phyloP scores from a whole-genome alignment of 2,888 invertebrate genomes.

The Microctonus aethiopoides region DNA sequence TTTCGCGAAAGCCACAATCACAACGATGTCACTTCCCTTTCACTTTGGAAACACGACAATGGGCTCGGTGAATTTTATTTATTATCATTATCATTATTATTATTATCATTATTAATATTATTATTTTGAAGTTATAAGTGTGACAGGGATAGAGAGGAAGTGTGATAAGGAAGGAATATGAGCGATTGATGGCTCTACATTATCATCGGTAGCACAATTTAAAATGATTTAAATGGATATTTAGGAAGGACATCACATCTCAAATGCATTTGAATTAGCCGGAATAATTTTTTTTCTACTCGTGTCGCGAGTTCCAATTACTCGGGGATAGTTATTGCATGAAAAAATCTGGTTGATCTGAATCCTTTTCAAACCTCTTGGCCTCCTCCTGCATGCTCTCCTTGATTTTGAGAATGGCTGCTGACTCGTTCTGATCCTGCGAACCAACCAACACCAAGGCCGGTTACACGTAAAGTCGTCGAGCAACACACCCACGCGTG shows the following conservation, averaged over 20 bases:
- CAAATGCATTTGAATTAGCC: not conserved
- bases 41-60: slow-evolving; percentile 1
- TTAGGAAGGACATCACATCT: not conserved
- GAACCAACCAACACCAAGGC: slow-evolving; percentile 67
- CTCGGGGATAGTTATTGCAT: slow-evolving; percentile 82
- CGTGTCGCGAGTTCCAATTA: slow-evolving; percentile 60
- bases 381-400: slow-evolving; percentile 99
- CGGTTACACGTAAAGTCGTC: slow-evolving; percentile 62
- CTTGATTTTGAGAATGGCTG: slow-evolving; percentile 99
- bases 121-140: no score
- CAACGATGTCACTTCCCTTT: slow-evolving; percentile 6
- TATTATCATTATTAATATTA: no score
- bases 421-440: slow-evolving; percentile 96
- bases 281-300: slow-evolving; percentile 47
- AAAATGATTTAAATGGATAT: slow-evolving; percentile 4
- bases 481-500: slow-evolving; percentile 33
- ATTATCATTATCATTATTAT: no score
- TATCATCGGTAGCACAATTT: not conserved
- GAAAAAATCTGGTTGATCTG: slow-evolving; percentile 96
- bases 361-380: slow-evolving; percentile 98
- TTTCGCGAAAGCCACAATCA: slow-evolving; percentile 6
- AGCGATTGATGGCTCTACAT: not conserved
- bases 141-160: slow-evolving; percentile 5
- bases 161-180: not conserved
- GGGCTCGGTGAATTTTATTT: not conserved